Evolutionary conservation across 23 tunicate species (phyloP).

Genomic region (Diplosoma virens): DNA sequence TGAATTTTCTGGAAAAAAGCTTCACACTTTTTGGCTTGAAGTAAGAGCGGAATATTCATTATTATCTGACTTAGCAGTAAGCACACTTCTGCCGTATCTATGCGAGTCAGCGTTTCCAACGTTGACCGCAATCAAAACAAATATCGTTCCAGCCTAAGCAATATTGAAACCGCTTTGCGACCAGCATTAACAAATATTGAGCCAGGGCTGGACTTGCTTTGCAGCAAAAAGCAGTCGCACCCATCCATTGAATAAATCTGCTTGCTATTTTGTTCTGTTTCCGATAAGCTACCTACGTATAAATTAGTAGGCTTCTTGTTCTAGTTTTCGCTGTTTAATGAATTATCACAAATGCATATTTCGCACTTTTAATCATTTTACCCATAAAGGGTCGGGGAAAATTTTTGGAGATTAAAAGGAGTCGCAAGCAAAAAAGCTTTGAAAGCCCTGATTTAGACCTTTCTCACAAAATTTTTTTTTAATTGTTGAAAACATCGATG

Average conservation of each 20-base stretch:
- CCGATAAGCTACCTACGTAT: too few relatives aligned
- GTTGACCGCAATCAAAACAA: constrained; percentile 34
- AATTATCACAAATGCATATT: constrained; percentile 20
- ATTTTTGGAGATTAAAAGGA: constrained; percentile 14
- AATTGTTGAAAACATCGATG: too few relatives aligned
- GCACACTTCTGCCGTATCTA: constrained; percentile 31
- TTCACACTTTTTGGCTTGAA: constrained; percentile 30
- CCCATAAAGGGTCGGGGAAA: constrained; percentile 20
- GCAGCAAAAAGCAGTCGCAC: constrained; percentile 41
- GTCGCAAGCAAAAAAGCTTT: constrained; percentile 31
- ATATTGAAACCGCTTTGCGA: constrained; percentile 27
- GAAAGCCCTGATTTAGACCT: constrained; percentile 25
- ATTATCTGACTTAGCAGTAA: constrained; percentile 37
- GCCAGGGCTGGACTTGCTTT: constrained; percentile 31
- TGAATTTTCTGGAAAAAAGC: constrained; percentile 27
- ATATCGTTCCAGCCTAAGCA: constrained; percentile 29
- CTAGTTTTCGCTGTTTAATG: constrained; percentile 1
- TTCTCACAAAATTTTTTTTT: too few relatives aligned
- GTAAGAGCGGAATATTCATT: constrained; percentile 11
- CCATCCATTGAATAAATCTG: constrained; percentile 31
- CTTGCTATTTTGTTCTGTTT: neutral
- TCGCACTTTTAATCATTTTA: constrained; percentile 24
- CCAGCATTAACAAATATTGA: constrained; percentile 28
- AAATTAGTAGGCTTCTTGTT: neutral
- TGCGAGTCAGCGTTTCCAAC: constrained; percentile 40